Base-by-base conservation (phyloP, 2,888 invertebrate genomes). In the Sphaerophoria taeniata region DNA sequence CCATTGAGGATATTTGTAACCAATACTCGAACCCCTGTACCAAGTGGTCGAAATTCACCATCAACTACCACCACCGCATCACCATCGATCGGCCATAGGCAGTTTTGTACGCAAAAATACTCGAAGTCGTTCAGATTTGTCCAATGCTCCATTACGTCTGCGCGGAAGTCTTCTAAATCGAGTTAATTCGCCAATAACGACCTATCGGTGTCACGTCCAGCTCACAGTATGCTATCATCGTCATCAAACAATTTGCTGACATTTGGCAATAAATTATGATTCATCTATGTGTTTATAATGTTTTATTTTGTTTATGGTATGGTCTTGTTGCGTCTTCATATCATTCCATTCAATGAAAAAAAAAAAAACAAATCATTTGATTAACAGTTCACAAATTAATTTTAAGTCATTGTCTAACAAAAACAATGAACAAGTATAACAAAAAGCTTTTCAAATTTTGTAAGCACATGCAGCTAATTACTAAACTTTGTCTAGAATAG, bases 101-200 rank as follows among this genome's bases (percentile, higher is more conserved):
- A 86, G 36, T 3, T 86, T 86, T 56, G 73, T 86, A 9, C 69
- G 86, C 16, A 82, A 78, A 39, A 86, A 86, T 14, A 67, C 82
- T n/a, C 87, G 88, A 36, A 88, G 88, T 76, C 87, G 87, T 7
- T 88, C 88, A 11, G 88, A 88, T 74, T 69, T 88, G 45, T 80
- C 88, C 16, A 82, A 82, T 24, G 82, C 83, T 0, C 75, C 75
- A 6, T 49, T 76, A 7, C 82, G 74, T 58, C 33, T 77, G 47
- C 81, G 76, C n/a, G 71, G 79, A 49, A 75, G 56, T 71, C 69
- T 63, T 58, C 69, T 75, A 11, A 75, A 73, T 70, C 87, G 87
- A n/a, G 77, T 87, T 9, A 67, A 87, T 73, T 87, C 87, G 53
- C 87, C 87, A 24, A 77, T 74, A 34, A 11, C 43, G 43, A 11